Base-by-base conservation (phyloP, 1,140 invertebrate genomes). In the Drosophila paulistorum region DNA sequence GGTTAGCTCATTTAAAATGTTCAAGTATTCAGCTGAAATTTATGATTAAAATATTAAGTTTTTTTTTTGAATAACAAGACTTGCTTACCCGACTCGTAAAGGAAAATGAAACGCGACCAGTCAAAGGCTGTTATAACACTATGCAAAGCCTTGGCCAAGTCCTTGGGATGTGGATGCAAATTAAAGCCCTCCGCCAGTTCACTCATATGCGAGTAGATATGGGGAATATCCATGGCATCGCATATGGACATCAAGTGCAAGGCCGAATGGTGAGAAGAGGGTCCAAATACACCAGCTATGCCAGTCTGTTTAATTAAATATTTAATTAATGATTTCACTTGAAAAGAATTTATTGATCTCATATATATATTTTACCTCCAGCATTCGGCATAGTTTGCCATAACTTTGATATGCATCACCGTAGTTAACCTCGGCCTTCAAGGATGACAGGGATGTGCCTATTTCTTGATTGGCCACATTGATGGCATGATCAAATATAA, bases 141-240 rank as follows among this genome's bases (percentile, higher is more conserved):
- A 42, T 95, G 93, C 74, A 96, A 96, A 1, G 96, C 93, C 94
- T 95, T 93, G 42, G 96, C 94, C 71, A 98, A 93, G 10, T 95
- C 93, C 2, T 93, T 86, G 2, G 97, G 95, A 91, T 97, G 94
- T 0, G 98, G 98, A 93, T 96, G 96, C 20, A 99, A 91, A 93
- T 98, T 98, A n/a, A 98, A 93, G 94, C 94, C 89, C 94, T 92
- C 81, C 90, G 79, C 91, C 93, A 90, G 92, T 91, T 92, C 92
- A 23, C 92, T 91, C 93, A 94, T 96, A 65, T 95, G 94, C 0
- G 94, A 95, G 74, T 96, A 94, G 35, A 98, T 94, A 83, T 98
- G 97, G 0, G 98, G 97, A 41, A 99, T 95, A 93, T 98, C 97
- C 83, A 97, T 94, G 17, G 94, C 94, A 91, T 98, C 97, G 77